A percentile compares a stretch with the other conserved stretches of the same genome.
phyloP scores from a whole-genome alignment of 2,113 vertebrate species.

The Neogobius melanostomus region DNA sequence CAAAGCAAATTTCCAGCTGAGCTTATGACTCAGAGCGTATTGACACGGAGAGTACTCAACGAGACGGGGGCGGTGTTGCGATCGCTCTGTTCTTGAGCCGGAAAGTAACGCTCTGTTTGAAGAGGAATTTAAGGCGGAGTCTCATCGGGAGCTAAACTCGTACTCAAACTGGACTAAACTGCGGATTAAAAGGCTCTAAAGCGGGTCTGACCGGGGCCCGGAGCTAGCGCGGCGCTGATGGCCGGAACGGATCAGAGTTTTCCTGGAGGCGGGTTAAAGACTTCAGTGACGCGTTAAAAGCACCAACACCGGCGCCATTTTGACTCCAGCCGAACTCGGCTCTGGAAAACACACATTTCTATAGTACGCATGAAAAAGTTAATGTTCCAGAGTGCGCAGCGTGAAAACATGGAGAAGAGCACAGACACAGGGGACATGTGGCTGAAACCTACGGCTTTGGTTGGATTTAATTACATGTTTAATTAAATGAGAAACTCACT shows the following conservation, averaged over 20 bases:
- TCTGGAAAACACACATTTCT: not conserved
- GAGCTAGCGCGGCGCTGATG: not conserved
- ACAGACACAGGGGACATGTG: too few species aligned
- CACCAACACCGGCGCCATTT: not conserved
- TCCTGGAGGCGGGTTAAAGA: conserved; percentile 38
- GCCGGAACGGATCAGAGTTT: conserved; percentile 43
- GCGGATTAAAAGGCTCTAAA: not conserved
- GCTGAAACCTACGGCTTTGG: too few species aligned
- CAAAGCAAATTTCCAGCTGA: too few species aligned
- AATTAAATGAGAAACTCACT: too few species aligned
- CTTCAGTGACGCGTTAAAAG: conserved; percentile 53
- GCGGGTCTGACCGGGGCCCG: not conserved
- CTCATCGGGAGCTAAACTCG: not conserved
- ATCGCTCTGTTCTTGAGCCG: too few species aligned
- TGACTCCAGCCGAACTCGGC: not conserved
- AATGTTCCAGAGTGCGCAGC: not conserved
- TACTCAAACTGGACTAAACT: not conserved
- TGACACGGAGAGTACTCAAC: too few species aligned
- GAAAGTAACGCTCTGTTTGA: not conserved
- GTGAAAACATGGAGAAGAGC: too few species aligned
- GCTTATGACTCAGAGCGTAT: too few species aligned
- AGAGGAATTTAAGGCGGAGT: not conserved
- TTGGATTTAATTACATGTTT: too few species aligned
- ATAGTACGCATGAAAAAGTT: not conserved
- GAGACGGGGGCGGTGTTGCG: too few species aligned